Evolutionary conservation across 2,113 vertebrate genomes (phyloP).

Genomic region (Pionites leucogaster): DNA sequence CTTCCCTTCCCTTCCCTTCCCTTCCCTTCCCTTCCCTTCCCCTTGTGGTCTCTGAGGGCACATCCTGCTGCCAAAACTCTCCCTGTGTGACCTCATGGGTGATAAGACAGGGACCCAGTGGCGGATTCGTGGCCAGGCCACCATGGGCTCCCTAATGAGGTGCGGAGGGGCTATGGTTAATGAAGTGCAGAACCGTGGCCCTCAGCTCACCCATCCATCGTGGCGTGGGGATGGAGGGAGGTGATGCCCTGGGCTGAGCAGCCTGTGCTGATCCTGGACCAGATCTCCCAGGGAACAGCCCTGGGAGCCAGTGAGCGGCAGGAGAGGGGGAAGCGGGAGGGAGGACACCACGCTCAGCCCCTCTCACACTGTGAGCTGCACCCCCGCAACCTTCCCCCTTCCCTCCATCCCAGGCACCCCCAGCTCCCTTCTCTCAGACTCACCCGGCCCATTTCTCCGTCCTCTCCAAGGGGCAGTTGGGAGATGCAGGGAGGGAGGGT

Average conservation of each 20-base stretch:
- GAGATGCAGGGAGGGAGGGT: neutral
- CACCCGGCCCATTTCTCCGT: neutral
- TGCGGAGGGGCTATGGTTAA: neutral
- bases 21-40: neutral
- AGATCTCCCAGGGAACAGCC: neutral
- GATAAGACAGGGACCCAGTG: accelerated
- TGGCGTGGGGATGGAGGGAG: neutral
- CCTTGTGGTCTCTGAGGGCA: neutral
- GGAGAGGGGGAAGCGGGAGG: neutral
- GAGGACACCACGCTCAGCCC: neutral
- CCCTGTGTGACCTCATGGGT: accelerated
- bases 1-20: accelerated
- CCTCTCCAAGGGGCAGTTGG: neutral
- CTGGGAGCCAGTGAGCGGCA: neutral
- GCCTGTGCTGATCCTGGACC: neutral
- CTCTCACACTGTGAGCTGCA: neutral
- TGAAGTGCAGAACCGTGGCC: neutral
- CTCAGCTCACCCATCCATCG: neutral
- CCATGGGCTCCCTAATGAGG: accelerated
- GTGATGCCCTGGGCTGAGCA: neutral
- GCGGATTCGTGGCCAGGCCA: neutral
- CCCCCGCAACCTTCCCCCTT: accelerated
- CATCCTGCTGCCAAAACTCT: accelerated
- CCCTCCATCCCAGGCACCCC: neutral
- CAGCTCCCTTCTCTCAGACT: neutral